A percentile compares a stretch with the other conserved stretches of the same genome.
Conservation (phyloP, 2,113 vertebrate species). For the Ceratotherium simum region DNA sequence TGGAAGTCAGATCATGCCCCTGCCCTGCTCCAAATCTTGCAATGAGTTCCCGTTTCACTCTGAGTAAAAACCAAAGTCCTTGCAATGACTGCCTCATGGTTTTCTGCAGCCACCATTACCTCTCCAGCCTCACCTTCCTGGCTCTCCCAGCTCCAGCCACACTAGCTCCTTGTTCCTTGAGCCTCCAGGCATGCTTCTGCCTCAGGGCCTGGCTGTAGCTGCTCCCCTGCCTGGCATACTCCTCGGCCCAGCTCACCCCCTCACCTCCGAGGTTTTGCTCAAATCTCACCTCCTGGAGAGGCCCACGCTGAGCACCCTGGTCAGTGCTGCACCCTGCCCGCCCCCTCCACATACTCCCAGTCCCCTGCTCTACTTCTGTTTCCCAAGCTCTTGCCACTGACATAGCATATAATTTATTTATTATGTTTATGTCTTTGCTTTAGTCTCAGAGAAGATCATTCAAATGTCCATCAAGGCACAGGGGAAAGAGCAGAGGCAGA, state of each 20-base stretch:
- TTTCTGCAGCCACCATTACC: background rate
- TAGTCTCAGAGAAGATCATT: background rate
- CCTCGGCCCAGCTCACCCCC: too few relatives aligned
- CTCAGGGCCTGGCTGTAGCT: background rate
- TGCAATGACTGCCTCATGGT: background rate
- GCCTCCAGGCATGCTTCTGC: background rate
- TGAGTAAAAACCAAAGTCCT: background rate
- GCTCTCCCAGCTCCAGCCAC: background rate
- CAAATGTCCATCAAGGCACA: background rate
- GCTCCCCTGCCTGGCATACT: background rate
- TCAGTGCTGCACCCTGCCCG: background rate
- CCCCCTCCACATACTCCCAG: rapidly evolving
- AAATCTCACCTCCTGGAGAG: background rate
- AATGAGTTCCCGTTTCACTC: background rate
- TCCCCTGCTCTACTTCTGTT: background rate
- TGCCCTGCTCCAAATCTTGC: background rate
- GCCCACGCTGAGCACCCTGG: background rate
- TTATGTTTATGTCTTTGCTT: background rate
- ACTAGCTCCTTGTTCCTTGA: background rate
- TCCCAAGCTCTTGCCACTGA: background rate
- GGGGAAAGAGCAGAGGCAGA: background rate
- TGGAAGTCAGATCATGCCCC: background rate
- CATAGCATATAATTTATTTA: background rate
- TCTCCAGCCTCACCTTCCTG: background rate
- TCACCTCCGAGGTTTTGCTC: background rate